Evolutionary conservation across 2,888 invertebrate genomes (phyloP).

Genomic region (Megastigmus dorsalis): DNA sequence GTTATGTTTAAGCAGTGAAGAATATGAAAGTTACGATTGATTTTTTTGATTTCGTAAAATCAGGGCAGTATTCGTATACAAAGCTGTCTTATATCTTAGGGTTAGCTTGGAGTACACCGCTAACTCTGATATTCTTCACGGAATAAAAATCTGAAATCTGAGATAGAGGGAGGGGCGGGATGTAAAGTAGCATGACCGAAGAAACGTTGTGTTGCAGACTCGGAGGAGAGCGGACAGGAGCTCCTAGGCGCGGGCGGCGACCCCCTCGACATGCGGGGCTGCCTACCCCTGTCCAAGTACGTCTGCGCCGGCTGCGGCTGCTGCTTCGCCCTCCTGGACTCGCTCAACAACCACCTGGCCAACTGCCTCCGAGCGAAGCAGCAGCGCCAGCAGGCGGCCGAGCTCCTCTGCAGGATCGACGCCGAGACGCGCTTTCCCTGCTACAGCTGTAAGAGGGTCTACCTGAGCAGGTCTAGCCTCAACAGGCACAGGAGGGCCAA

Average conservation of each 20-base stretch:
- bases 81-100: too few relatives aligned
- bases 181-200: too few relatives aligned
- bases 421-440: conserved; percentile 61
- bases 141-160: too few relatives aligned
- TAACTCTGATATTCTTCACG: too few relatives aligned
- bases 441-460: conserved; percentile 69
- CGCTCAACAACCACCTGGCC: conserved; percentile 15
- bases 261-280: not conserved
- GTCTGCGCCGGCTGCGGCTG: conserved; percentile 39
- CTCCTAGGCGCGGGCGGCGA: not conserved
- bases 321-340: not conserved
- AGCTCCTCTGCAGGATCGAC: not conserved
- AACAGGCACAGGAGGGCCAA: conserved; percentile 65
- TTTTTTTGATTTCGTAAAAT: too few relatives aligned
- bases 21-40: too few relatives aligned
- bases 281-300: not conserved
- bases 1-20: too few relatives aligned
- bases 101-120: too few relatives aligned
- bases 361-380: conserved; percentile 6
- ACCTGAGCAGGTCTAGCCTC: conserved; percentile 71
- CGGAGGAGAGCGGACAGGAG: conserved; percentile 49
- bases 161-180: too few relatives aligned
- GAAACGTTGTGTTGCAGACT: conserved; percentile 51
- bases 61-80: too few relatives aligned
- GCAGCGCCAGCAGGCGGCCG: not conserved